phyloP scores from a whole-genome alignment of 2,888 invertebrate species.

The Caenorhabditis sp. region DNA sequence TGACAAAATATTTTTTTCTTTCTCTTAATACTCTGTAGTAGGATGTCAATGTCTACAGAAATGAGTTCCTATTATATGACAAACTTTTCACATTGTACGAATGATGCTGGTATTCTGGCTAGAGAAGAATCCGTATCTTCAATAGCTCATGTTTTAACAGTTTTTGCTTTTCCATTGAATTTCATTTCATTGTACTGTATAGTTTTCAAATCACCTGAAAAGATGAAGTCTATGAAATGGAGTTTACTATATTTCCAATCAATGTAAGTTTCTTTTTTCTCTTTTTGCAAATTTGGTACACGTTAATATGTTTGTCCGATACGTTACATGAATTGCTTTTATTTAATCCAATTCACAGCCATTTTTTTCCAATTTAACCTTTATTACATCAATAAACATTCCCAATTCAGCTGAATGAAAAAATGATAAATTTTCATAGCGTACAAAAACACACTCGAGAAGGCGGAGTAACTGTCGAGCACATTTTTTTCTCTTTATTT shows the following conservation, averaged over 20 bases:
- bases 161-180: neutral
- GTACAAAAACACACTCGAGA: no score
- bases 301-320: no score
- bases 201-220: neutral
- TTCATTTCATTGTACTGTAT: neutral
- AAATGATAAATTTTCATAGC: no score
- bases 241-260: neutral
- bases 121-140: neutral
- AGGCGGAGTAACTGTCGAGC: no score
- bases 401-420: no score
- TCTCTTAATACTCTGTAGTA: no score
- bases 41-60: neutral
- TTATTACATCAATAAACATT: no score
- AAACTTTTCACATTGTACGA: neutral
- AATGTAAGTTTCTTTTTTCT: neutral
- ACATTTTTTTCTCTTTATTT: no score
- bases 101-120: neutral
- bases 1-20: neutral
- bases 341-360: no score
- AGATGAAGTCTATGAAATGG: neutral
- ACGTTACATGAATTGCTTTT: no score
- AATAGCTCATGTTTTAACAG: neutral
- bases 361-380: no score
- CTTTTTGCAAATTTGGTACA: neutral
- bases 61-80: neutral